Base-by-base conservation (phyloP, 2,888 invertebrate species). In the Eupithecia subfuscata region DNA sequence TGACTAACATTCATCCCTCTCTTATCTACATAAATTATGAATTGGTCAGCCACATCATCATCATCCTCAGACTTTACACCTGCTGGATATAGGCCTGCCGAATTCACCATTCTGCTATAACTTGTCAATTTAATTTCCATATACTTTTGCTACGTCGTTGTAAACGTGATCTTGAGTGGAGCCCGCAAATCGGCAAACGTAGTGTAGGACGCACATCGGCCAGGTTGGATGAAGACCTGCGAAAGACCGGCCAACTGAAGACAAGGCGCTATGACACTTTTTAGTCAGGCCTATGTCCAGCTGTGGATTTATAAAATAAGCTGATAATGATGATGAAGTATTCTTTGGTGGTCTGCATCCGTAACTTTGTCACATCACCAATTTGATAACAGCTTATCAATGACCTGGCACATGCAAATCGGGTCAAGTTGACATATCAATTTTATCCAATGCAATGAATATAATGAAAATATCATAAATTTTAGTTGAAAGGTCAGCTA, bases 341-440 rank as follows among this genome's bases (percentile, higher is more conserved):
- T 37, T 65, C 37, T 11, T 67, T n/a, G 65, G 65, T 65, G 63
- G 63, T 63, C 30, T 63, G 16, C 30, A 11, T 64, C 64, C 25
- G 34, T 64, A 34, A 34, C 63, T 25, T 63, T 63, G 30, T 56
- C n/a, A 48, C 48, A 18, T 48, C 52, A 22, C 22, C 0, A 56
- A 9, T 56, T 22, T 56, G 52, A 56, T 56, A 56, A 30, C 30
- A 18, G 34, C 34, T 67, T 40, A 67, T 67, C 67, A 67, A 40
- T 34, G 68, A 40, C 68, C 40, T 56, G 69, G 34, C 65, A 11
- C 30, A 63, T 65, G 65, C 65, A 34, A 65, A 65, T 65, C 65
- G 34, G 37, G 37, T 65, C 37, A 37, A 56, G 52, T 22, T n/a
- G 18, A 65, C 30, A 18, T 65, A 37, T 37, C 37, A 34, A 9